These are phyloP conservation scores for Scolanthus callimorphus DNA, from an alignment of 92 coral and sea anemone genomes.

Conservation along the genomic window DNA sequence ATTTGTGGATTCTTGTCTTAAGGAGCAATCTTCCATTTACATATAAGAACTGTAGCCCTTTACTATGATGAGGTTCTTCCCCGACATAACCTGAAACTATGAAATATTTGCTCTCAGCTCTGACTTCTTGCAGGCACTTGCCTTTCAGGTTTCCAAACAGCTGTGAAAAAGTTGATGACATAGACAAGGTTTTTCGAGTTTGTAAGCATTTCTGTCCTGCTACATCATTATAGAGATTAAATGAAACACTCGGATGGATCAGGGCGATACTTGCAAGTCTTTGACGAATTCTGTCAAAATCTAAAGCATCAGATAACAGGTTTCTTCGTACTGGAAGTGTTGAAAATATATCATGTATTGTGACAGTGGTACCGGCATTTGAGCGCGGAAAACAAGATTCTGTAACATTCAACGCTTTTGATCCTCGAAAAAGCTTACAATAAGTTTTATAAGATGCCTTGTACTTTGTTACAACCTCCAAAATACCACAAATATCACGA, in stretches of 20 bases:
- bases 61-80: slow-evolving; percentile 64
- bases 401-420: slow-evolving; percentile 61
- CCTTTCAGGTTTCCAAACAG: slow-evolving; percentile 83
- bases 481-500: slow-evolving; percentile 67
- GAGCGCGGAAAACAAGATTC: slow-evolving; percentile 72
- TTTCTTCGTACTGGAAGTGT: slow-evolving; percentile 89
- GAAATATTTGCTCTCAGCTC: slow-evolving; percentile 30
- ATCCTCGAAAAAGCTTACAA: slow-evolving; percentile 73
- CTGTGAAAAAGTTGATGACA: slow-evolving; percentile 76
- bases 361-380: slow-evolving; percentile 80
- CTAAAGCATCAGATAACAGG: slow-evolving; percentile 58
- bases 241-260: slow-evolving; percentile 75
- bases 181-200: slow-evolving; percentile 67
- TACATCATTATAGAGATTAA: slow-evolving; percentile 69
- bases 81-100: slow-evolving; percentile 67
- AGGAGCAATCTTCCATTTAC: slow-evolving; percentile 78
- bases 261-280: slow-evolving; percentile 77
- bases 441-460: slow-evolving; percentile 77
- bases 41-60: slow-evolving; percentile 77
- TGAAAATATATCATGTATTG: slow-evolving; percentile 62
- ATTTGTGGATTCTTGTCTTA: slow-evolving; percentile 88
- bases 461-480: slow-evolving; percentile 84
- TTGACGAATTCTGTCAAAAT: slow-evolving; percentile 83
- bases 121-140: slow-evolving; percentile 59
- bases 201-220: slow-evolving; percentile 70